phyloP scores from a whole-genome alignment of 2,888 invertebrate genomes.

The Cheilosia vernalis region DNA sequence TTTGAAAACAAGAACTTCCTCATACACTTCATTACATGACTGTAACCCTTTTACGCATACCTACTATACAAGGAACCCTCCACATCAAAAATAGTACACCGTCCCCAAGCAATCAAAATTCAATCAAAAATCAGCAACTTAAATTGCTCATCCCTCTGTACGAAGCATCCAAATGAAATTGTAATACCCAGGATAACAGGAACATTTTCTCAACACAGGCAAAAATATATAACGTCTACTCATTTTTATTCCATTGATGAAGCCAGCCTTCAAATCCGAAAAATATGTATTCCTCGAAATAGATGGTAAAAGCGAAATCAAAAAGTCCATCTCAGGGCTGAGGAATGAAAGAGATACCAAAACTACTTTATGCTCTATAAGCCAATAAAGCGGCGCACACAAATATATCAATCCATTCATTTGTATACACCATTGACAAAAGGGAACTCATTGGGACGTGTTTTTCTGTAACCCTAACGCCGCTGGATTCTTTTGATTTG shows the following conservation, averaged over 20 bases:
- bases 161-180: constrained; percentile 12
- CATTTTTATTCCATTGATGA: neutral
- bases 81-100: neutral
- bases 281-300: neutral
- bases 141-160: neutral
- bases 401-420: neutral
- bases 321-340: neutral
- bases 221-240: neutral
- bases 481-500: neutral
- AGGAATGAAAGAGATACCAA: constrained; percentile 7
- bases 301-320: constrained; percentile 12
- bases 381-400: constrained; percentile 2
- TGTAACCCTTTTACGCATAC: too few species aligned
- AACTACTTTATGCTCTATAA: constrained; percentile 10
- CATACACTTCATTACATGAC: too few species aligned
- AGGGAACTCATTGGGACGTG: neutral
- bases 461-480: neutral
- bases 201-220: neutral
- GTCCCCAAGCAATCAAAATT: constrained; percentile 28
- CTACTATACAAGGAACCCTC: neutral
- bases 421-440: constrained; percentile 1
- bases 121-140: constrained; percentile 17
- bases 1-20: too few species aligned
- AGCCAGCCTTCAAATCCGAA: constrained; percentile 13
- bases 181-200: neutral